These are phyloP conservation scores for Porites lobata DNA, from an alignment of 92 coral and sea anemone species.

Conservation along the genomic window DNA sequence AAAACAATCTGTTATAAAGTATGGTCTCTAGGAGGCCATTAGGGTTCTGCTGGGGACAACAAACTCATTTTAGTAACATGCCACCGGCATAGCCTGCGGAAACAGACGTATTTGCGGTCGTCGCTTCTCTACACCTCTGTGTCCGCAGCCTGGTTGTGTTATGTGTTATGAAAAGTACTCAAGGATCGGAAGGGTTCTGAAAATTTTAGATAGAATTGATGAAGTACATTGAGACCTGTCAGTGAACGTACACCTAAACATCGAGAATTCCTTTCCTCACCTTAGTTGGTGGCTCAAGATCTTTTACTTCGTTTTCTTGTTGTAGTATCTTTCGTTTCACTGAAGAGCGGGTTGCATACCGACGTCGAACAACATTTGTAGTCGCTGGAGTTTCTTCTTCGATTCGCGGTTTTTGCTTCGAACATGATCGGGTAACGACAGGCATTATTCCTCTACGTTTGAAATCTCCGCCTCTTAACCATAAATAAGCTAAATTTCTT, in stretches of 20 bases:
- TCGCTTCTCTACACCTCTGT: too few relatives aligned
- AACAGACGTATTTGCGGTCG: too few relatives aligned
- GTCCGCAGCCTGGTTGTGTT: too few relatives aligned
- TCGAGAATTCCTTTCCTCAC: slow-evolving; percentile 4
- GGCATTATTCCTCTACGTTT: slow-evolving; percentile 72
- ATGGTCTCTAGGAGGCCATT: too few relatives aligned
- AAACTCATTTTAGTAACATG: too few relatives aligned
- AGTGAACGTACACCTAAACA: not conserved
- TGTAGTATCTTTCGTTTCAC: slow-evolving; percentile 72
- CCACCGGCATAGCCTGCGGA: too few relatives aligned
- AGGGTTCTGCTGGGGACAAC: too few relatives aligned
- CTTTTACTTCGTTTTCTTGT: slow-evolving; percentile 47
- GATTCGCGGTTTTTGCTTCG: slow-evolving; percentile 68
- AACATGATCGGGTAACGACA: slow-evolving; percentile 79
- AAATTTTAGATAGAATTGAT: too few relatives aligned
- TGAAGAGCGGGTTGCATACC: slow-evolving; percentile 58
- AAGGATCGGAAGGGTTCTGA: too few relatives aligned
- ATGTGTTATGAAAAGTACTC: too few relatives aligned
- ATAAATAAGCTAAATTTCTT: not conserved
- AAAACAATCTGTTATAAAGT: too few relatives aligned
- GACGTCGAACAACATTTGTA: slow-evolving; percentile 8
- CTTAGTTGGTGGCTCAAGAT: slow-evolving; percentile 67
- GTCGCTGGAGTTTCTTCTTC: slow-evolving; percentile 85
- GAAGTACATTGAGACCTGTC: not conserved
- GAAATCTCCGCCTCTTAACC: not conserved